Evolutionary conservation across 2,797 vertebrate species (phyloP).

Genomic region (Tinamus major): DNA sequence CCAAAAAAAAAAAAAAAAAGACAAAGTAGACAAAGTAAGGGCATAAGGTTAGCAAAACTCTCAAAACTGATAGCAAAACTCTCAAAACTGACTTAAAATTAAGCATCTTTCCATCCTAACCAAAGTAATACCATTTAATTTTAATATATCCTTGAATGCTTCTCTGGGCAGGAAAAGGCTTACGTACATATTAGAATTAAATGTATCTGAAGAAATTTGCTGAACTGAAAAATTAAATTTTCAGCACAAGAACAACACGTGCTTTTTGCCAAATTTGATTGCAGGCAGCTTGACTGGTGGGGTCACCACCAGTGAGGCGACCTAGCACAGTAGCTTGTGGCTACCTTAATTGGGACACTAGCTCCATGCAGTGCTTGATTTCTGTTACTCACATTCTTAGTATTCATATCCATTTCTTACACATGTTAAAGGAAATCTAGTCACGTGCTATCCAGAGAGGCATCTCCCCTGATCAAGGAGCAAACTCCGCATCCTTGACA

Average conservation of each 20-base stretch:
- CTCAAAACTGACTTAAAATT: background rate
- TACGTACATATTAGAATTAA: background rate
- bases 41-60: background rate
- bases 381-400: background rate
- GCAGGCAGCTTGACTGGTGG: background rate
- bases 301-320: background rate
- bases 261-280: background rate
- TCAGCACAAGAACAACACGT: slow-evolving; percentile 9
- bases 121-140: background rate
- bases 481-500: background rate
- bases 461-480: background rate
- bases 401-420: background rate
- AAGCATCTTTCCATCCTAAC: background rate
- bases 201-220: slow-evolving; percentile 28
- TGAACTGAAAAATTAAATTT: background rate
- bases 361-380: background rate
- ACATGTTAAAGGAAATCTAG: background rate
- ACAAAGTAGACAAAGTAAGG: too few species aligned
- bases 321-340: too few species aligned
- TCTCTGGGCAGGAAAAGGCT: background rate
- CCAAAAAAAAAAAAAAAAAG: background rate
- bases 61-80: background rate
- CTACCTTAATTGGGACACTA: background rate
- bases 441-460: background rate
- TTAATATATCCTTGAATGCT: background rate